These are phyloP conservation scores for Incurvaria masculella DNA, from an alignment of 2,888 invertebrate species.

Conservation along the genomic window DNA sequence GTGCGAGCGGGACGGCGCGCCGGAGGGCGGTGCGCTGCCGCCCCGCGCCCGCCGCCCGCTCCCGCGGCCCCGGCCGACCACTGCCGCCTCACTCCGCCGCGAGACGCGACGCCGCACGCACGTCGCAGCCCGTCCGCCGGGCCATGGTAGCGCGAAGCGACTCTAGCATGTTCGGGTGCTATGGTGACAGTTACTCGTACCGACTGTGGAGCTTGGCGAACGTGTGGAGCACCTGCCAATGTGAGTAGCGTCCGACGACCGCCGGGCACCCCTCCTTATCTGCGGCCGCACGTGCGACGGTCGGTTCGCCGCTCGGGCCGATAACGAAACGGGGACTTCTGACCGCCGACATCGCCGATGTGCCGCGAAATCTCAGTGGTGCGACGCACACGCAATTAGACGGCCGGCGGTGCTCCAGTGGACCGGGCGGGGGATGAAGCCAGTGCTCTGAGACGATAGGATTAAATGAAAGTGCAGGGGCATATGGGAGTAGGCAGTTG, in stretches of 20 bases:
- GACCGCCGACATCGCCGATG: slow-evolving; percentile 34
- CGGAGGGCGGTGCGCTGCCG: slow-evolving; percentile 20
- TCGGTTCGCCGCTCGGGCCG: slow-evolving; percentile 2
- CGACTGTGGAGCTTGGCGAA: slow-evolving; percentile 75
- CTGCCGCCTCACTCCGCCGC: slow-evolving; percentile 38
- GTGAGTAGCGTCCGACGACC: slow-evolving; percentile 54
- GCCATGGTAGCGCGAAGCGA: slow-evolving; percentile 80
- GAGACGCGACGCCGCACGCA: slow-evolving; percentile 43
- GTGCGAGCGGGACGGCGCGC: slow-evolving; percentile 22
- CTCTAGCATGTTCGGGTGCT: slow-evolving; percentile 73
- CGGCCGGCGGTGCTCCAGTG: not conserved
- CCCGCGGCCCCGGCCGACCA: slow-evolving; percentile 17
- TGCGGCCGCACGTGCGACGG: not conserved
- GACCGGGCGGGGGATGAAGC: not conserved
- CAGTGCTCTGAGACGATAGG: not conserved
- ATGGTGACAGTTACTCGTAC: slow-evolving; percentile 72
- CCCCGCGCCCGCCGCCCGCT: slow-evolving; percentile 27
- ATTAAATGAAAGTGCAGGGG: slow-evolving; percentile 46
- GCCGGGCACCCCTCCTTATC: not conserved
- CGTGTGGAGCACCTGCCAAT: slow-evolving; percentile 72
- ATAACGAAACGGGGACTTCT: slow-evolving; percentile 24
- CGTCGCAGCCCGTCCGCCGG: slow-evolving; percentile 52
- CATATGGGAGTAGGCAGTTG: slow-evolving; percentile 53
- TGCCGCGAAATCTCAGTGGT: slow-evolving; percentile 32
- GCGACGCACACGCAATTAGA: slow-evolving; percentile 25